Base-by-base conservation (phyloP, 1,140 invertebrate species). In the Cyclina sinensis region DNA sequence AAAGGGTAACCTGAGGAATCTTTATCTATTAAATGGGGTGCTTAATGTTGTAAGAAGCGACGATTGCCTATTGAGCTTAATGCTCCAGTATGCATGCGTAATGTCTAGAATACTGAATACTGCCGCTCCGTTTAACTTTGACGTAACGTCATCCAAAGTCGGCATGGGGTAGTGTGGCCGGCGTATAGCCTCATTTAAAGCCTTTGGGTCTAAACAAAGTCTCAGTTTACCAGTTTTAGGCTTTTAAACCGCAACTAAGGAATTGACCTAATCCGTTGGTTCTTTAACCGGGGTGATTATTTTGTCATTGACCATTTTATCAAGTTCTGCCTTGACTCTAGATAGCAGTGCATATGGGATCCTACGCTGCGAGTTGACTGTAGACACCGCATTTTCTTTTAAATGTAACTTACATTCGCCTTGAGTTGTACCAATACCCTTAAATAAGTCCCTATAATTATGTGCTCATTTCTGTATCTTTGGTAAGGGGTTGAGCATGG, bases 231-330 rank as follows among this genome's bases (percentile, higher is more conserved):
- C 97, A 96, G 92, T 95, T 73, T 70, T 35, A 54, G 32, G 43
- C 43, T 39, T 79, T 48, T 85, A 59, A 32, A 88, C 62, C 54
- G 73, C 68, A 0, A 96, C 95, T 30, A 96, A 82, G 37, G 93
- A 91, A 90, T 95, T 95, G 0, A 96, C 95, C 95, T 96, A 96
- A 39, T 96, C 94, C 9, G 96, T 95, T 11, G 95, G 93, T 85
- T 94, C 88, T n/a, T n/a, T n/a, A n/a, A n/a, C n/a, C n/a, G n/a
- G n/a, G n/a, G n/a, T n/a, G n/a, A n/a, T n/a, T n/a, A 91, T 76
- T 37, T 78, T 76, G 32, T 78, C 39, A 14, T 65, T 39, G 32
- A 78, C 89, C 82, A 91, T 90, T 51, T 46, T 54, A 5, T 87
- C 68, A n/a, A 90, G 73, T 81, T 89, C 88, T 16, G 14, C 43